Evolutionary conservation across 1,140 invertebrate genomes (phyloP).

Genomic region (Globodera rostochiensis): DNA sequence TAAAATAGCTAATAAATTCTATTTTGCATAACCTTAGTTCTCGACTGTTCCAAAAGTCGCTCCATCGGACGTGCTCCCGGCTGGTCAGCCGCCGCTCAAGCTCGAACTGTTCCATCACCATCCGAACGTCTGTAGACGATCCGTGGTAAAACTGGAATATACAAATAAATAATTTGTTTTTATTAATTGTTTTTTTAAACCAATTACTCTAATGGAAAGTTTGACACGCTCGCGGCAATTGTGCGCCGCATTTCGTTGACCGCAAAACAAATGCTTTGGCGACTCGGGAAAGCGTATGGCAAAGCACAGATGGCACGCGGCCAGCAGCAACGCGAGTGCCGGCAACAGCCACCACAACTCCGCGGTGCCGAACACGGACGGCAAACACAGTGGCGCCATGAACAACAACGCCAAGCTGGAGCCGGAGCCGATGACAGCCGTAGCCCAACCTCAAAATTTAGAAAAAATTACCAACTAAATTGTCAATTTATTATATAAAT

Average conservation of each 20-base stretch:
- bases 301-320: slow-evolving; percentile 40
- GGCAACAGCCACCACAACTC: slow-evolving; percentile 47
- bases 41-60: slow-evolving; percentile 22
- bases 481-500: no score
- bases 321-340: slow-evolving; percentile 37
- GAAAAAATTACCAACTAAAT: no score
- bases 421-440: slow-evolving; percentile 48
- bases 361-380: slow-evolving; percentile 44
- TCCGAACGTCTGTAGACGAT: background rate
- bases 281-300: slow-evolving; percentile 46
- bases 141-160: slow-evolving; percentile 6
- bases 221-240: background rate
- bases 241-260: background rate
- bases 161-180: slow-evolving; percentile 18
- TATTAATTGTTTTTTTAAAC: slow-evolving; percentile 27
- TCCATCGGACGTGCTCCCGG: background rate
- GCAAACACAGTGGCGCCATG: slow-evolving; percentile 46
- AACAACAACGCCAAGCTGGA: slow-evolving; percentile 38
- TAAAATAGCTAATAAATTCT: no score
- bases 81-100: slow-evolving; percentile 11
- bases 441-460: slow-evolving; percentile 32
- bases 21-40: slow-evolving; percentile 27
- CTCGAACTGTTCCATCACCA: slow-evolving; percentile 18
- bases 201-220: slow-evolving; percentile 38
- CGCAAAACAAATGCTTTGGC: slow-evolving; percentile 48